Evolutionary conservation across 2,888 invertebrate species (phyloP).

Genomic region (Drosophila yooni): DNA sequence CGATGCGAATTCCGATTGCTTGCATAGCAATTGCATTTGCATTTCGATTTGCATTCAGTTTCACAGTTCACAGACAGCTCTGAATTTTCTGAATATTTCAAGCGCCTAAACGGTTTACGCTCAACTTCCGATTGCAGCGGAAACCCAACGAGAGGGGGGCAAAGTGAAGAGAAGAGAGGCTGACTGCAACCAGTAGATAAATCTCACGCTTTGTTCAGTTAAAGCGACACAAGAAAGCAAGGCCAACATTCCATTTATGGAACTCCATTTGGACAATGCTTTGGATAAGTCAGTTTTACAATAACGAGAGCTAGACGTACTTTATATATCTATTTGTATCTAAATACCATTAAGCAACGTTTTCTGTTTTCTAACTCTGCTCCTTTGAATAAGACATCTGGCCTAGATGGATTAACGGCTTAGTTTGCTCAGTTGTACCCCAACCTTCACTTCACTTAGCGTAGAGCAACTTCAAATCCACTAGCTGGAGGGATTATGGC

Average conservation of each 20-base stretch:
- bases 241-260: constrained; percentile 23
- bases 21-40: constrained; percentile 33
- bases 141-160: constrained; percentile 1
- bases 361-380: background rate
- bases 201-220: constrained; percentile 22
- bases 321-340: too few relatives aligned
- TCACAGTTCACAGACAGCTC: constrained; percentile 41
- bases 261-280: background rate
- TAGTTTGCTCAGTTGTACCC: background rate
- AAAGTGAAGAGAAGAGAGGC: background rate
- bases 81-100: constrained; percentile 26
- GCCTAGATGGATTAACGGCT: background rate
- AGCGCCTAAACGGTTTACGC: constrained; percentile 36
- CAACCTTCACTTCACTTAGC: background rate
- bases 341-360: background rate
- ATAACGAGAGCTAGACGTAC: background rate
- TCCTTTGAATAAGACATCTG: background rate
- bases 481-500: background rate
- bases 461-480: background rate
- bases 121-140: constrained; percentile 46
- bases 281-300: background rate
- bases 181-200: constrained; percentile 23
- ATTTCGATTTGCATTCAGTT: constrained; percentile 38
- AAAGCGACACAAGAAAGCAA: constrained; percentile 10
- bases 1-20: constrained; percentile 19